Percentiles rank a stretch among this genome's conserved stretches.
Conservation (phyloP, 2,113 vertebrate species). For the Syrrhaptes paradoxus region DNA sequence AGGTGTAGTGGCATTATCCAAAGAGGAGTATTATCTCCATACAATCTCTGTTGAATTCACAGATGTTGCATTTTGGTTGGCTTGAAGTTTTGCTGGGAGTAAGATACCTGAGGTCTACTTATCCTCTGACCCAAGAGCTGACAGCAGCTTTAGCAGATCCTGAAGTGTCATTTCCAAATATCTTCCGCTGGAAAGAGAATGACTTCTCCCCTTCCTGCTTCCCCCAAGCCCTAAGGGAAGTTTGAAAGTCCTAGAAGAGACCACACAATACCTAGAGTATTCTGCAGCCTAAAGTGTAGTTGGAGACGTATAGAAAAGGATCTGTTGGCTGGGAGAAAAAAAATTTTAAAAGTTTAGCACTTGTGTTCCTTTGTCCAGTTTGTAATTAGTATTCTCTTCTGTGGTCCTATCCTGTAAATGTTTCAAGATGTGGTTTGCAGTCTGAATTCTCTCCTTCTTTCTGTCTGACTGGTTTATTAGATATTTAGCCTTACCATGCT, state of each 20-base stretch:
- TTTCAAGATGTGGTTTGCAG: neutral
- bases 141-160: neutral
- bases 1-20: neutral
- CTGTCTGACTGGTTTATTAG: neutral
- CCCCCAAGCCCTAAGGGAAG: neutral
- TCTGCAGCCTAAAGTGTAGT: neutral
- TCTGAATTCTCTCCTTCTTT: neutral
- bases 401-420: no score
- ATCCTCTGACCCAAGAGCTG: neutral
- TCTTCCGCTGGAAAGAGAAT: neutral
- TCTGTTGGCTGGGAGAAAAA: neutral
- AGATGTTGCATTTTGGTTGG: neutral
- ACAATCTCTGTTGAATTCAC: neutral
- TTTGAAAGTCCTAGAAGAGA: neutral
- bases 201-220: neutral
- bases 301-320: neutral
- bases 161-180: neutral
- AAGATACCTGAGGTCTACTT: neutral
- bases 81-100: neutral
- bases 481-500: neutral
- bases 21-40: neutral
- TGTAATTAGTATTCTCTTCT: neutral
- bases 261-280: neutral
- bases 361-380: neutral
- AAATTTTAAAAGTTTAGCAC: neutral